Evolutionary conservation across 2,888 invertebrate genomes (phyloP).

Genomic region (Byasa hedistus): DNA sequence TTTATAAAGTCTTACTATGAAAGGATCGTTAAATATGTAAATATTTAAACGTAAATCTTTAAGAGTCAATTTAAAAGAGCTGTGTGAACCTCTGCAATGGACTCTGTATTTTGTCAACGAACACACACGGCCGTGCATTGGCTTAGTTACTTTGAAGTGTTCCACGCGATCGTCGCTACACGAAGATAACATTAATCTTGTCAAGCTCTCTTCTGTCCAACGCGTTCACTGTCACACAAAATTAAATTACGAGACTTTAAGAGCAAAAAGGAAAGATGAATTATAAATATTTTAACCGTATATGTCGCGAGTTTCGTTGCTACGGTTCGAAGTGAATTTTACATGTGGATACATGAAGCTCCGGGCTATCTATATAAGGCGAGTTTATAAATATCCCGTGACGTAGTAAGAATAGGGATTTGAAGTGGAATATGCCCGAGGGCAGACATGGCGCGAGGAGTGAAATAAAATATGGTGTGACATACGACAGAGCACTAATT

Average conservation of each 20-base stretch:
- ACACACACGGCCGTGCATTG: constrained; percentile 35
- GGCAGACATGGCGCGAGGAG: constrained; percentile 50
- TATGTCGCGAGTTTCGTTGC: constrained; percentile 30
- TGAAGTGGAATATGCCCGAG: constrained; percentile 58
- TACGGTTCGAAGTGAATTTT: constrained; percentile 34
- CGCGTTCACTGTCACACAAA: constrained; percentile 49
- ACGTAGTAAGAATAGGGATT: constrained; percentile 63
- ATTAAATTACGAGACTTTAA: constrained; percentile 40
- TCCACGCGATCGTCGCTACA: constrained; percentile 50
- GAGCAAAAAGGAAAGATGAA: constrained; percentile 19
- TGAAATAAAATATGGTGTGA: constrained; percentile 71
- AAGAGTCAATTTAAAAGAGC: constrained; percentile 29
- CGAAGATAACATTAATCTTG: constrained; percentile 64
- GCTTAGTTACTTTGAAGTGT: constrained; percentile 54
- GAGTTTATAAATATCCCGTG: constrained; percentile 68
- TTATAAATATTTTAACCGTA: constrained; percentile 31
- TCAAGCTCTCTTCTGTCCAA: constrained; percentile 55
- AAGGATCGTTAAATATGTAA: too few species aligned
- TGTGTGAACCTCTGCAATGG: constrained; percentile 37
- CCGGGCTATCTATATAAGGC: constrained; percentile 63
- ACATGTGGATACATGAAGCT: constrained; percentile 33
- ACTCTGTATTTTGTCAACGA: constrained; percentile 62
- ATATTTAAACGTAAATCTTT: too few species aligned
- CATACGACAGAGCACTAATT: constrained; percentile 73
- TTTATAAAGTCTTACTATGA: too few species aligned